These are phyloP conservation scores for Leptinotarsa tumamoca DNA, from an alignment of 2,888 invertebrate species.

Conservation along the genomic window DNA sequence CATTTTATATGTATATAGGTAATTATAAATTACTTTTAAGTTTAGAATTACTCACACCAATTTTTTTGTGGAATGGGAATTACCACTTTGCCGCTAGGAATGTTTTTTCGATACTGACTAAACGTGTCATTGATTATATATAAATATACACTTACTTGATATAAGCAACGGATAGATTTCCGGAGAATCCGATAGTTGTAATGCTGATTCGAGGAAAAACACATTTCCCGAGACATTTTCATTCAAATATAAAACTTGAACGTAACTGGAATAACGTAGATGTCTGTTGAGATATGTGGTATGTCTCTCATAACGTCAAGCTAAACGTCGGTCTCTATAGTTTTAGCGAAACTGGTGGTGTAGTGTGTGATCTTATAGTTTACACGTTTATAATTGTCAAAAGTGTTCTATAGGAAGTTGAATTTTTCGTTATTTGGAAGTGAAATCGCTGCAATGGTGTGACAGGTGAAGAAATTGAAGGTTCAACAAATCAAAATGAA, in stretches of 20 bases:
- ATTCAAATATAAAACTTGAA: conserved; percentile 1
- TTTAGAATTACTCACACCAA: background rate
- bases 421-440: background rate
- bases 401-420: background rate
- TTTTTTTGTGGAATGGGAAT: background rate
- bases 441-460: background rate
- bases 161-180: background rate
- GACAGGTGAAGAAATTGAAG: background rate
- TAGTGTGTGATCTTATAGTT: background rate
- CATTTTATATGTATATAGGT: background rate
- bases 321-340: background rate
- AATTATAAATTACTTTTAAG: background rate
- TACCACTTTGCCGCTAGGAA: background rate
- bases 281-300: background rate
- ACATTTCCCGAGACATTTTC: conserved; percentile 13
- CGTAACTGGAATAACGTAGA: background rate
- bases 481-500: background rate
- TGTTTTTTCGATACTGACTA: background rate
- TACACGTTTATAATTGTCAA: background rate
- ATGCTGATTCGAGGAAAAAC: background rate
- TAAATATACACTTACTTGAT: background rate
- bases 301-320: too few species aligned
- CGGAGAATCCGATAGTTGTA: background rate
- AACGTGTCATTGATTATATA: background rate
- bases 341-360: background rate